Evolutionary conservation across 30 jellyfish, hydroid and myxozoan genomes (phyloP).

Genomic region (Aurelia sp.): DNA sequence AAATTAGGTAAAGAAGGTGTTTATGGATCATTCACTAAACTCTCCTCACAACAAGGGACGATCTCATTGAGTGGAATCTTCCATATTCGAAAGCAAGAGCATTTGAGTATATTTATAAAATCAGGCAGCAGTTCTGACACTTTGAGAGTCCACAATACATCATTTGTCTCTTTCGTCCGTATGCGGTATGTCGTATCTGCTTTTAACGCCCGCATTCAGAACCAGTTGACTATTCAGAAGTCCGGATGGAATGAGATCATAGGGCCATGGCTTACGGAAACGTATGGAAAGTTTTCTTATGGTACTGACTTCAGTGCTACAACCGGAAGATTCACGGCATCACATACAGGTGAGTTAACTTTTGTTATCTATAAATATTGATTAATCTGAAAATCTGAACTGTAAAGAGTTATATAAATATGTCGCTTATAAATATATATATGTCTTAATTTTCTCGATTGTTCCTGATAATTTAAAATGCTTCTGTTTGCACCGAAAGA

Average conservation of each 20-base stretch:
- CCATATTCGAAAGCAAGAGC: conserved; percentile 66
- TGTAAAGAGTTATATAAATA: no score
- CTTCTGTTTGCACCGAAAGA: no score
- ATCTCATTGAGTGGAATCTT: conserved; percentile 82
- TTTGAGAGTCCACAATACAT: conserved; percentile 66
- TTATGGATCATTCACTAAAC: conserved; percentile 77
- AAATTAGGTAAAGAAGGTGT: conserved; percentile 76
- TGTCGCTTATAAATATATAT: no score
- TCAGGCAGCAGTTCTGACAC: conserved; percentile 42
- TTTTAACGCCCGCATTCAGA: conserved; percentile 80
- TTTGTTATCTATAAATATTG: no score
- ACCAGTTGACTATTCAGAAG: conserved; percentile 43
- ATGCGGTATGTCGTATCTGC: conserved; percentile 93
- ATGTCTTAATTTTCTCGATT: no score
- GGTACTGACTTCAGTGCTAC: conserved; percentile 89
- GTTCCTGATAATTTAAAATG: no score
- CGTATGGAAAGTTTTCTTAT: conserved; percentile 80
- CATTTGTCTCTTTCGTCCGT: conserved; percentile 74
- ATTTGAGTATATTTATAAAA: conserved; percentile 74
- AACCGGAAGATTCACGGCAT: conserved; percentile 90
- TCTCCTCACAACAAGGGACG: conserved; percentile 52
- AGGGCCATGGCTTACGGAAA: conserved; percentile 84
- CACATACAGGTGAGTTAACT: conserved; percentile 52
- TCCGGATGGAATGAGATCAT: conserved; percentile 77
- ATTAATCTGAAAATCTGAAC: no score